Evolutionary conservation across 2,113 vertebrate species (phyloP).

Genomic region (Mobula birostris): DNA sequence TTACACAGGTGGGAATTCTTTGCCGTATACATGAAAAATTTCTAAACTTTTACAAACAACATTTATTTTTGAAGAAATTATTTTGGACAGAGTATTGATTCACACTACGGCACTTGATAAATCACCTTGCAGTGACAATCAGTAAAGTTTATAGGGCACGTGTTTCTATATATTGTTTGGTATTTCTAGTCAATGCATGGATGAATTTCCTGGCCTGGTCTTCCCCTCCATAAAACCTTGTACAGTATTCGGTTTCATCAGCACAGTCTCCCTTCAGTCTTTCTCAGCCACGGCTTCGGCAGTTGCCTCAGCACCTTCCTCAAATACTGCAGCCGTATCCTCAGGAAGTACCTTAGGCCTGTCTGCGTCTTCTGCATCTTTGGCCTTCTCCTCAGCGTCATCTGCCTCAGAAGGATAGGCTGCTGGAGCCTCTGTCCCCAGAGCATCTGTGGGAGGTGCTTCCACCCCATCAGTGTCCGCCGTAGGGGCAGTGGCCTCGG

Average conservation of each 20-base stretch:
- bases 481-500: not conserved
- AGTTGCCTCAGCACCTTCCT: not conserved
- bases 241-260: no score
- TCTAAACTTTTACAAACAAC: not conserved
- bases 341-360: not conserved
- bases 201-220: not conserved
- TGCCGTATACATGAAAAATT: not conserved
- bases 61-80: conserved; percentile 26
- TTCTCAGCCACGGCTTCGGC: not conserved
- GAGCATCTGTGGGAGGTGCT: not conserved
- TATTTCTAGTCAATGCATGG: not conserved
- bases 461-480: no score
- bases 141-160: not conserved
- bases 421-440: not conserved
- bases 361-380: no score
- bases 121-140: not conserved
- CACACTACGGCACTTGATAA: not conserved
- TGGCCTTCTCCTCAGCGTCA: not conserved
- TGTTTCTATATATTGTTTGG: not conserved
- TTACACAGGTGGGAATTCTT: not conserved
- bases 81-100: not conserved
- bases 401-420: not conserved
- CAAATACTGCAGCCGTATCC: not conserved
- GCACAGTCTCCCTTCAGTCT: not conserved
- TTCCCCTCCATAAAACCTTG: no score